A percentile compares a stretch with the other conserved stretches of the same genome.
Conservation (phyloP, 2,113 vertebrate species). For the Oryzias curvinotus region DNA sequence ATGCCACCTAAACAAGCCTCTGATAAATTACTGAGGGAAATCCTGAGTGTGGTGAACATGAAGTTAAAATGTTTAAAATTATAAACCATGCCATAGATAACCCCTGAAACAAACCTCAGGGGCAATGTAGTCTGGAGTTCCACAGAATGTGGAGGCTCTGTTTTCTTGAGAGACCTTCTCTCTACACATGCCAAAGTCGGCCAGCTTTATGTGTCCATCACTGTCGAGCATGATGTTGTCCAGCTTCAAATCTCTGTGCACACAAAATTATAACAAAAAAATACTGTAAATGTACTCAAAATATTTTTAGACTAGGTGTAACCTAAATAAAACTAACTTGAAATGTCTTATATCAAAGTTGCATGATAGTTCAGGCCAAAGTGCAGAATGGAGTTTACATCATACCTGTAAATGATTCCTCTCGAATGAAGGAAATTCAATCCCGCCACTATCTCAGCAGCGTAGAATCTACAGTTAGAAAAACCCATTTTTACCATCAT, state of each 20-base stretch:
- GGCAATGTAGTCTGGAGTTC: conserved; percentile 97
- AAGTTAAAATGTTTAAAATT: not conserved
- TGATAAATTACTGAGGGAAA: no score
- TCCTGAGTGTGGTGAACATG: no score
- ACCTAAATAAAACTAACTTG: no score
- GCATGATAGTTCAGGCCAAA: no score
- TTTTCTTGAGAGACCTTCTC: conserved; percentile 85
- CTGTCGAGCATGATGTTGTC: conserved; percentile 96
- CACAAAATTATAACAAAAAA: not conserved
- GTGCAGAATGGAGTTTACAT: not conserved
- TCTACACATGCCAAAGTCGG: conserved; percentile 98
- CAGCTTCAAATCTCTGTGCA: conserved; percentile 92
- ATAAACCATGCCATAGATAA: not conserved
- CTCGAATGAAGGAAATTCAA: conserved; percentile 94
- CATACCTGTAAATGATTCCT: conserved; percentile 94
- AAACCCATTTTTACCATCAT: not conserved
- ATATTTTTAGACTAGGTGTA: not conserved
- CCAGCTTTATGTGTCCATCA: conserved; percentile 96
- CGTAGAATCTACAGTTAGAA: conserved; percentile 86
- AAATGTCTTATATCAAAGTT: no score
- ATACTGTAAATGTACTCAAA: not conserved
- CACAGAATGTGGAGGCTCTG: conserved; percentile 92
- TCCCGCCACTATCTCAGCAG: conserved; percentile 90
- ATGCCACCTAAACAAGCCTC: no score
- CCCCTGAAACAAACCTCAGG: conserved; percentile 73